phyloP scores from a whole-genome alignment of 2,888 invertebrate genomes.

The Chrysina gloriosa region DNA sequence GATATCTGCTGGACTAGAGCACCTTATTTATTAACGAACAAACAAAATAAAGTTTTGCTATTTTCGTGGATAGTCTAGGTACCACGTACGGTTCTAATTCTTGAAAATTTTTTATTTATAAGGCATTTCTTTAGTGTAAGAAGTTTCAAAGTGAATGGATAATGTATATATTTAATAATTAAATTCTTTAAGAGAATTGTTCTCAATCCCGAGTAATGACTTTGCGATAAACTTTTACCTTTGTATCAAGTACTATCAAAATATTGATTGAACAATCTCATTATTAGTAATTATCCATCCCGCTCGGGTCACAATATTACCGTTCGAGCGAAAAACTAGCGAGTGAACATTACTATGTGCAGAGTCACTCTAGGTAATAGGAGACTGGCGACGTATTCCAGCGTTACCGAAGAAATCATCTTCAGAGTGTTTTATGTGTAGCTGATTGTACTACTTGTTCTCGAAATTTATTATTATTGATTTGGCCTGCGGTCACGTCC shows the following conservation, averaged over 20 bases:
- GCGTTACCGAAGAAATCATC: slow-evolving; percentile 25
- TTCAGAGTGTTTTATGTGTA: slow-evolving; percentile 33
- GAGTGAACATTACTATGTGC: slow-evolving; percentile 23
- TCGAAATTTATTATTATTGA: slow-evolving; percentile 36
- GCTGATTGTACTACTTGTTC: slow-evolving; percentile 37
- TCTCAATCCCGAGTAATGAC: neutral
- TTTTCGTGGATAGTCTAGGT: neutral
- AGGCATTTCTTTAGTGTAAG: neutral
- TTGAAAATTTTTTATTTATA: neutral
- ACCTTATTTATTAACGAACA: no score
- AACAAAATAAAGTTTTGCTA: no score
- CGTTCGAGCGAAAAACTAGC: slow-evolving; percentile 5
- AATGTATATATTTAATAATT: neutral
- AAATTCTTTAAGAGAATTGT: neutral
- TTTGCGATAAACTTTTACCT: neutral
- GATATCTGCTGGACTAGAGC: no score
- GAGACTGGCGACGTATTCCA: slow-evolving; percentile 23
- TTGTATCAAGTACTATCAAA: slow-evolving; percentile 3
- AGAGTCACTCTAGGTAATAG: slow-evolving; percentile 31
- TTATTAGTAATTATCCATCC: slow-evolving; percentile 21
- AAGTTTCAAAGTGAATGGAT: neutral
- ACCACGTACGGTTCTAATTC: neutral
- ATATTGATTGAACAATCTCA: slow-evolving; percentile 32
- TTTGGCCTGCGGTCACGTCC: slow-evolving; percentile 30
- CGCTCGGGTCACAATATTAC: slow-evolving; percentile 28